These are phyloP conservation scores for Origma solitaria DNA, from an alignment of 2,113 vertebrate genomes.

Conservation along the genomic window DNA sequence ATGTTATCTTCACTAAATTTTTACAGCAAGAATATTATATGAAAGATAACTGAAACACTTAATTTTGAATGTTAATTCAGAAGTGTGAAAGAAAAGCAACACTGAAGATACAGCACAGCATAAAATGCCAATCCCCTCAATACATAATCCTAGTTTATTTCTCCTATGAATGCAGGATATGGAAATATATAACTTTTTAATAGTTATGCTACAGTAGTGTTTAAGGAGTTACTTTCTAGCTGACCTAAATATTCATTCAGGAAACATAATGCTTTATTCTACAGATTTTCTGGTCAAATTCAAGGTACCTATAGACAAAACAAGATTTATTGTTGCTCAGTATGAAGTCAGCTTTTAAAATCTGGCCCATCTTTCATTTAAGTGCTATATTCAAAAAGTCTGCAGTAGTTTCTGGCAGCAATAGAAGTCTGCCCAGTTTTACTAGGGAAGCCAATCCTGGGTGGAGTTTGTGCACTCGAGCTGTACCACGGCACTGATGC, in stretches of 20 bases:
- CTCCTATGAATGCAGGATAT: neutral
- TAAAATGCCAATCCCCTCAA: neutral
- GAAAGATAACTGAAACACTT: neutral
- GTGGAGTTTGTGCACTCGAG: neutral
- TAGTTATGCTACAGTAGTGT: neutral
- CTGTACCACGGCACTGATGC: neutral
- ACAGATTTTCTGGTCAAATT: neutral
- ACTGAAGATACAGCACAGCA: neutral
- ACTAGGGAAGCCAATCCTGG: neutral
- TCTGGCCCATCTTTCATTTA: neutral
- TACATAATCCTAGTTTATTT: neutral
- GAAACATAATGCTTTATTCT: neutral
- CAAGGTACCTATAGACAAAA: rapidly evolving
- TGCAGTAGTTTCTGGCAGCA: neutral
- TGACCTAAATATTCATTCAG: neutral
- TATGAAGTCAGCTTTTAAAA: neutral
- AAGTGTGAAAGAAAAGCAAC: neutral
- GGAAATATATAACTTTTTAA: neutral
- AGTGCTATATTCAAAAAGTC: neutral
- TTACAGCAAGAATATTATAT: neutral
- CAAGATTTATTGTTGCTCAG: neutral
- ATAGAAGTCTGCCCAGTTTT: neutral
- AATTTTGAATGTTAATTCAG: neutral
- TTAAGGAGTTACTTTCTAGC: neutral
- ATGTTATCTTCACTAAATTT: neutral